Percentiles rank a stretch among this genome's conserved stretches.
Conservation (phyloP, 2,113 vertebrate species). For the Microtus pennsylvanicus region DNA sequence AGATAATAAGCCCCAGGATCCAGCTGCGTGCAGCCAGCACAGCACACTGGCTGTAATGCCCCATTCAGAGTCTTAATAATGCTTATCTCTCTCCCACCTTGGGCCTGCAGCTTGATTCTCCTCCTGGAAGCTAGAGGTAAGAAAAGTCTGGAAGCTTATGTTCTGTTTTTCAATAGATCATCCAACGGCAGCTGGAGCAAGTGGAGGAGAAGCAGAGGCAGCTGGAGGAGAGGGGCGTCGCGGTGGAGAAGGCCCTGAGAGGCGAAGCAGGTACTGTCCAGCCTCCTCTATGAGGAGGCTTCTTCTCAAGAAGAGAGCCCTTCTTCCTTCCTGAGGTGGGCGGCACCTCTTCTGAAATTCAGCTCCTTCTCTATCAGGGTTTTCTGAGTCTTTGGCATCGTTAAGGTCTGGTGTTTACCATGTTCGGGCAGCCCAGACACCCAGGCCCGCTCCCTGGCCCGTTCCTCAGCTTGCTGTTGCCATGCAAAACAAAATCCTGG, state of each 20-base stretch:
- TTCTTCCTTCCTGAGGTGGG: not conserved
- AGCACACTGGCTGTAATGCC: not conserved
- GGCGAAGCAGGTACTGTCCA: constrained; percentile 97
- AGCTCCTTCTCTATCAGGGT: constrained; percentile 6
- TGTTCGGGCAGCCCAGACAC: not conserved
- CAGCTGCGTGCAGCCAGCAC: no score
- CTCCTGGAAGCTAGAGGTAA: not conserved
- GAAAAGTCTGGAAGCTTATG: not conserved
- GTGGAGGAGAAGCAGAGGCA: constrained; percentile 99
- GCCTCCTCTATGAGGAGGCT: not conserved
- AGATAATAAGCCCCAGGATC: not conserved
- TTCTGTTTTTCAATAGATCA: constrained; percentile 89
- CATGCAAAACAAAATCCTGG: not conserved
- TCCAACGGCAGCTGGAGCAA: constrained; percentile 98
- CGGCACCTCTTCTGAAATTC: not conserved
- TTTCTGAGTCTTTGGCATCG: not conserved
- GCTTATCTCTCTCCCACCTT: not conserved
- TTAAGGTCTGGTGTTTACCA: not conserved
- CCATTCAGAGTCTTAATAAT: not conserved
- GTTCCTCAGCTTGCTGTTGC: not conserved
- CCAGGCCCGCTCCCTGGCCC: not conserved
- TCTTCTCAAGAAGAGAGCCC: not conserved
- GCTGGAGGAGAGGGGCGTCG: constrained; percentile 96
- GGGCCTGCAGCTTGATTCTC: not conserved
- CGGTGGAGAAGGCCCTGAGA: constrained; percentile 97